Evolutionary conservation across 2,888 invertebrate genomes (phyloP), one percentile per base, ranked within the genome.

Genomic region (Alsophila aescularia): DNA sequence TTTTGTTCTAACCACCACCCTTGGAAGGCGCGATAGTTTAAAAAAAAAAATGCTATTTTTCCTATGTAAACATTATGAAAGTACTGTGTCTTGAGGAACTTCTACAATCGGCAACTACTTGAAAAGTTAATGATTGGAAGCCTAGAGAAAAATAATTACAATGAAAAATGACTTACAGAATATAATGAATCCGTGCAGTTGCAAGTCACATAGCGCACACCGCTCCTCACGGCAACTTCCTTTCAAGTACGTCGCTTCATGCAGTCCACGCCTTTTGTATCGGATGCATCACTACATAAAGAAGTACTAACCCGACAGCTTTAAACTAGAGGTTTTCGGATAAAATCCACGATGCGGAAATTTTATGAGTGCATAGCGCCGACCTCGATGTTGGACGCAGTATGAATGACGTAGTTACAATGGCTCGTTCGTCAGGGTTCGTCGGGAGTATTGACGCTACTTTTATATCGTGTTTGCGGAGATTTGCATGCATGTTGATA

Each of bases 371-470:
- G 78, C 85, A 84, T 77, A 79, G 76, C 69, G 70, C 68, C 70
- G 72, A 72, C 72, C 72, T 71, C 72, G 68, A 62, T 68, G 73
- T 72, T 70, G 72, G 67, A 35, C 50, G 40, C 42, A 40, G 14
- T 55, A 37, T 50, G 45, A 67, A 37, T 50, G 45, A 67, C 64
- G 35, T 21, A 14, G 15, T 55, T 69, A 89, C 88, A 89, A 89
- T 88, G 70, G 77, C 73, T 85, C 87, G 81, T 89, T 88, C 82
- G 86, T 87, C 81, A 85, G 80, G 85, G 85, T 83, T 87, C 84
- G 83, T 71, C 79, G 80, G 77, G 76, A 81, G 77, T 76, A 78
- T 72, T 72, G 77, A 81, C 77, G 79, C 54, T 53, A 60, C 60
- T 61, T 55, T 61, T 41, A 60, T 65, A 63, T 59, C 43, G 58